These are phyloP conservation scores for Zaprionus tsacasi DNA, from an alignment of 1,140 invertebrate species.

Conservation along the genomic window DNA sequence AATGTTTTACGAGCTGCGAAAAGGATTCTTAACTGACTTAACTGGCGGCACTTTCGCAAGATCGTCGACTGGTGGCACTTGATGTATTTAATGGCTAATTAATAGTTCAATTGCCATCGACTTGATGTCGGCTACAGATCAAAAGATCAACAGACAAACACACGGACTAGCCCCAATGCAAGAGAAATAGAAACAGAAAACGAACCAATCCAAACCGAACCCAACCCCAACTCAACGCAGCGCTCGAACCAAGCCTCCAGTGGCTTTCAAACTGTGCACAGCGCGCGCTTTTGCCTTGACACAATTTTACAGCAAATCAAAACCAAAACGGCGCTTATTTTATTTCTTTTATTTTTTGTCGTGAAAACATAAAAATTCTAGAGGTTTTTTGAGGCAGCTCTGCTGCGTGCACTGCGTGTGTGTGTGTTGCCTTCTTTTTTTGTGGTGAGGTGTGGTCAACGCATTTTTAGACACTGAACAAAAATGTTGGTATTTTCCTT, in stretches of 20 bases:
- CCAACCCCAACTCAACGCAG: slow-evolving; percentile 46
- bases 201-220: not conserved
- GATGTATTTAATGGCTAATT: slow-evolving; percentile 26
- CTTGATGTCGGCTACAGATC: slow-evolving; percentile 61
- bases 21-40: not conserved
- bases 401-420: slow-evolving; percentile 14
- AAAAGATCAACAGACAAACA: slow-evolving; percentile 48
- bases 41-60: slow-evolving; percentile 12
- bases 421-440: slow-evolving; percentile 6
- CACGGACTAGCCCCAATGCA: slow-evolving; percentile 39
- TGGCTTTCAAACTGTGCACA: slow-evolving; percentile 74
- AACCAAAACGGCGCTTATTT: slow-evolving; percentile 41
- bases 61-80: slow-evolving; percentile 8
- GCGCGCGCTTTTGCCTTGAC: slow-evolving; percentile 70
- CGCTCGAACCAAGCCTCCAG: slow-evolving; percentile 37
- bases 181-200: not conserved
- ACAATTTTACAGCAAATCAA: slow-evolving; percentile 41
- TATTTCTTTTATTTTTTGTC: slow-evolving; percentile 50
- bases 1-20: slow-evolving; percentile 21
- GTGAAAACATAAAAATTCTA: slow-evolving; percentile 61
- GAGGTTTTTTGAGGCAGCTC: slow-evolving; percentile 34
- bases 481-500: slow-evolving; percentile 4
- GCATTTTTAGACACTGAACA: slow-evolving; percentile 22
- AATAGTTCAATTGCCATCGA: slow-evolving; percentile 37
- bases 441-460: slow-evolving; percentile 34